A percentile compares a stretch with the other conserved stretches of the same genome.
These are phyloP conservation scores for Okamejei kenojei DNA, from an alignment of 2,797 vertebrate genomes.

Conservation along the genomic window DNA sequence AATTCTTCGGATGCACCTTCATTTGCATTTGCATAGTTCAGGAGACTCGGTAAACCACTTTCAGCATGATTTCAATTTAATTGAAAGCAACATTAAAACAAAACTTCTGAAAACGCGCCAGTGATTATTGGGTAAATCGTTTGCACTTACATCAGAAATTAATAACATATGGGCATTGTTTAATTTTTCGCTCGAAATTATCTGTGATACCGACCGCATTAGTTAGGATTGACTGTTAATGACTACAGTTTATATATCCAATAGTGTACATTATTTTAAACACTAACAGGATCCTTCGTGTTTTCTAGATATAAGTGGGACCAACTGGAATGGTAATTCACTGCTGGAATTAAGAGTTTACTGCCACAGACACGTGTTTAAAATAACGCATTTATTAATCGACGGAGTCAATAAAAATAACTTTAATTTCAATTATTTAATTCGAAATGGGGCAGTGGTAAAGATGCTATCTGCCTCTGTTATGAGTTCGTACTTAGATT, in stretches of 20 bases:
- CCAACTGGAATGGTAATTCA: background rate
- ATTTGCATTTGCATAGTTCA: conserved; percentile 6
- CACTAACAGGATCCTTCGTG: background rate
- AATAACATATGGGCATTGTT: background rate
- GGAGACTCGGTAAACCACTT: background rate
- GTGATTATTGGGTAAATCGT: background rate
- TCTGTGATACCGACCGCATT: background rate
- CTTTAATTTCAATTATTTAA: background rate
- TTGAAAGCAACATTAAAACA: background rate
- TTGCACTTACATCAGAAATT: background rate
- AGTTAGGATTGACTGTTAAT: background rate
- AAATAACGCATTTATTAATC: background rate
- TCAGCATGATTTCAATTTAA: background rate
- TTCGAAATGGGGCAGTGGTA: background rate
- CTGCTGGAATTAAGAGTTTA: background rate
- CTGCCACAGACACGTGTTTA: background rate
- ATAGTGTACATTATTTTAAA: background rate
- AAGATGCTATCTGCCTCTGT: background rate
- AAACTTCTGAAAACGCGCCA: background rate
- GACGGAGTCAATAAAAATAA: background rate
- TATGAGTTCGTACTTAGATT: background rate
- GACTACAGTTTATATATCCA: background rate
- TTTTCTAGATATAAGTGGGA: background rate
- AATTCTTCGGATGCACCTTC: background rate
- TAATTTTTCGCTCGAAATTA: background rate